Base-by-base conservation (phyloP, 2,888 invertebrate species). In the Blastobasis adustella region DNA sequence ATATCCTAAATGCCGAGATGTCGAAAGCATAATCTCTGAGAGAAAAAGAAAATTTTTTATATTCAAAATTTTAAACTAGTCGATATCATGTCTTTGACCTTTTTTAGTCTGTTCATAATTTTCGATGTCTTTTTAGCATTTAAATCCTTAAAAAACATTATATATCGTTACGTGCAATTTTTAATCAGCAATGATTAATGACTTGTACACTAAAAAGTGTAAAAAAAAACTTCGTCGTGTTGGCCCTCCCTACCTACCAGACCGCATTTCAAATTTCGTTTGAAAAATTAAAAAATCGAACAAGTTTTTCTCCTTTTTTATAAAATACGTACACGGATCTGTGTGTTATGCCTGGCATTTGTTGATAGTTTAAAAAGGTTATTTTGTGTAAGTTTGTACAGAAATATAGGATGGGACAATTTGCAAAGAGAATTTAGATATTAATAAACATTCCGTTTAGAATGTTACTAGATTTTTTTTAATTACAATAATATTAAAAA, bases 351-450 rank as follows among this genome's bases (percentile, higher is more conserved):
- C 79, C 78, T 69, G 82, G 79, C 83, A 78, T 81, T 79, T 82
- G 84, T 85, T 86, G 77, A 78, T 85, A 84, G 82, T 81, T 79
- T 83, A 82, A 79, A 72, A 77, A 72, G 67, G 79, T 86, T 86
- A 82, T 82, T 82, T 84, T 79, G 78, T 81, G 76, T 88, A 85
- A 87, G 84, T 82, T 78, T 87, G 87, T 88, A 87, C 85, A 87
- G 83, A 82, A 79, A 67, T 71, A 71, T 87, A 88, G 87, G 87
- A 87, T 83, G 88, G 88, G 88, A 88, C 88, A 83, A 79, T 82
- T 87, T 88, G 88, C 88, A 88, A 88, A 88, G 83, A 88, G 82
- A 85, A 87, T 79, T 82, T 88, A 88, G 87, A 75, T 88, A 80
- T 81, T 84, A 85, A 80, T 69, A 55, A 79, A 87, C 88, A 88